Conservation (phyloP, 2,797 vertebrate species). For the Crax fasciolata region DNA sequence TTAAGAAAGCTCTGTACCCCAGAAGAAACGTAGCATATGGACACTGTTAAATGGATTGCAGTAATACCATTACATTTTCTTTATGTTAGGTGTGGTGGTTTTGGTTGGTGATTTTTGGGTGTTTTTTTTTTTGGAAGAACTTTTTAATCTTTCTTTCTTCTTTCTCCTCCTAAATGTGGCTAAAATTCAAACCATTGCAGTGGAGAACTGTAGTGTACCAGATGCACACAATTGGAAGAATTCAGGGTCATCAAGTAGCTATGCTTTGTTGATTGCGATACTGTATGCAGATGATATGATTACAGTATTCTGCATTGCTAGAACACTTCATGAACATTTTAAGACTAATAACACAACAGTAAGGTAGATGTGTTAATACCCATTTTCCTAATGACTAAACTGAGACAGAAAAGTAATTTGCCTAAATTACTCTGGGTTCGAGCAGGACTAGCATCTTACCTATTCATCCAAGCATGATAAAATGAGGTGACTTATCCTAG, state of each 20-base stretch:
- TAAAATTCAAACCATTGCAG: slow-evolving; percentile 41
- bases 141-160: slow-evolving; percentile 42
- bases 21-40: not conserved
- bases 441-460: slow-evolving; percentile 44
- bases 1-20: not conserved
- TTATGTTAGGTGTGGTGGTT: not conserved
- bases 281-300: slow-evolving; percentile 62
- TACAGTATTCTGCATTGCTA: slow-evolving; percentile 58
- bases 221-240: slow-evolving; percentile 49
- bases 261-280: slow-evolving; percentile 56
- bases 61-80: not conserved
- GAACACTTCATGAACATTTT: slow-evolving; percentile 53
- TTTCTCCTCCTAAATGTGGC: slow-evolving; percentile 2
- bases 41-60: not conserved
- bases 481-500: slow-evolving; percentile 66
- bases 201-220: slow-evolving; percentile 21
- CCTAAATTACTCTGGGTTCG: slow-evolving; percentile 58
- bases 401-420: slow-evolving; percentile 72
- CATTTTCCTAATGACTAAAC: slow-evolving; percentile 72
- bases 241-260: slow-evolving; percentile 52
- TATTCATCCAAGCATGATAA: slow-evolving; percentile 59
- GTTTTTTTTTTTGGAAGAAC: not conserved
- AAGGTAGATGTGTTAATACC: slow-evolving; percentile 60
- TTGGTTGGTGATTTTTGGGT: not conserved
- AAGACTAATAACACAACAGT: slow-evolving; percentile 60